These are phyloP conservation scores for Aphelinus atriplicis DNA, from an alignment of 1,140 invertebrate species.

Conservation along the genomic window DNA sequence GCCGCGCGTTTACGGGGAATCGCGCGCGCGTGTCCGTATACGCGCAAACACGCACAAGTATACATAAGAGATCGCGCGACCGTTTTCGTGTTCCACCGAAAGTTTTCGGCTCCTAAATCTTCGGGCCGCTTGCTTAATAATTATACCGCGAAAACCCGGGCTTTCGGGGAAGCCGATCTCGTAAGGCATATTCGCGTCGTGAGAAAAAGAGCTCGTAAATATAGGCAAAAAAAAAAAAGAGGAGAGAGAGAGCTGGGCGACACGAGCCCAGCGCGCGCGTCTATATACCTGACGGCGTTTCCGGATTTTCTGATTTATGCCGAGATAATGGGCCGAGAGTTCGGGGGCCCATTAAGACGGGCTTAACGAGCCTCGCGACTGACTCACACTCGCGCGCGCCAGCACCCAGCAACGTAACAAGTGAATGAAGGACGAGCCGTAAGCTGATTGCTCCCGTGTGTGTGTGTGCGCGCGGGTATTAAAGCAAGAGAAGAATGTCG, in stretches of 20 bases:
- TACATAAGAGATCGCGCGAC: slow-evolving; percentile 21
- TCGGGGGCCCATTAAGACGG: slow-evolving; percentile 14
- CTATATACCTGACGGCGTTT: slow-evolving; percentile 28
- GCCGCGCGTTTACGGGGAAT: background rate
- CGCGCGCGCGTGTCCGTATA: background rate
- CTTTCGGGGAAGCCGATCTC: slow-evolving; percentile 8
- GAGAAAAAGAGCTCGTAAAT: slow-evolving; percentile 35
- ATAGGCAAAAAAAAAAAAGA: background rate
- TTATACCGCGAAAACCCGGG: slow-evolving; percentile 20
- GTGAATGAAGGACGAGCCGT: background rate
- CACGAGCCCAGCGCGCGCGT: background rate
- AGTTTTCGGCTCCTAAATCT: slow-evolving; percentile 46
- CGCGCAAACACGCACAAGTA: background rate
- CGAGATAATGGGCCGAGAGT: slow-evolving; percentile 16
- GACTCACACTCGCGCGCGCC: slow-evolving; percentile 2
- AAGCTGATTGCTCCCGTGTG: background rate
- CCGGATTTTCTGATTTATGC: slow-evolving; percentile 38
- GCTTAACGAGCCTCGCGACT: slow-evolving; percentile 24
- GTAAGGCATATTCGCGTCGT: background rate
- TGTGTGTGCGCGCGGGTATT: background rate
- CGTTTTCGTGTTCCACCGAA: slow-evolving; percentile 22
- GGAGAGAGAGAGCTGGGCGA: slow-evolving; percentile 2
- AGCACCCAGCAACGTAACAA: background rate
- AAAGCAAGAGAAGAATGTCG: slow-evolving; percentile 9
- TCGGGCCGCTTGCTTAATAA: slow-evolving; percentile 34